phyloP scores from a whole-genome alignment of 35 echinoderm and acorn worm genomes.

The Acanthaster planci region DNA sequence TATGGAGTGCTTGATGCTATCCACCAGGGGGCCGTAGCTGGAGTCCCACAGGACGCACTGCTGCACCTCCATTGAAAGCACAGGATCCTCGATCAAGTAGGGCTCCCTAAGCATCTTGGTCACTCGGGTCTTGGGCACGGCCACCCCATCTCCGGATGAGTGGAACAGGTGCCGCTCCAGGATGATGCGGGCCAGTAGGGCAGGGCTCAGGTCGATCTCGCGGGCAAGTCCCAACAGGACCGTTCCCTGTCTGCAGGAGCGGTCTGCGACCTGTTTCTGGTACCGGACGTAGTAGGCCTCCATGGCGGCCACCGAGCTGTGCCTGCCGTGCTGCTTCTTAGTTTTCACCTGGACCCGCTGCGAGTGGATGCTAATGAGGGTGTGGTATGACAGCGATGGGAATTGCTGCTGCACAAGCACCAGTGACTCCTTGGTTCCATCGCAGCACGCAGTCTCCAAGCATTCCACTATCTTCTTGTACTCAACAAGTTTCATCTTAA shows the following conservation, averaged over 20 bases:
- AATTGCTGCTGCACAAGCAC: slow-evolving; percentile 5
- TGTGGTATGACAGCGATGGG: slow-evolving; percentile 6
- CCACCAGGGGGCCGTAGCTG: slow-evolving; percentile 96
- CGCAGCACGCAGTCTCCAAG: slow-evolving; percentile 20
- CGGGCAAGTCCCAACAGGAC: not conserved
- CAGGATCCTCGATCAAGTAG: slow-evolving; percentile 71
- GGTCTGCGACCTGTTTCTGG: not conserved
- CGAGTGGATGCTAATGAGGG: not conserved
- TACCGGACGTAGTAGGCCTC: not conserved
- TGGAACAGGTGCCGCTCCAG: slow-evolving; percentile 22
- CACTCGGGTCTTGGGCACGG: slow-evolving; percentile 58
- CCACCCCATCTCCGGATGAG: not conserved
- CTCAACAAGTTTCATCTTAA: slow-evolving; percentile 22
- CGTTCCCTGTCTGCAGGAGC: not conserved
- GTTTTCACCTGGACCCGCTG: slow-evolving; percentile 10
- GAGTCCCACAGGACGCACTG: slow-evolving; percentile 84
- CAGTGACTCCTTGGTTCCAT: slow-evolving; percentile 47
- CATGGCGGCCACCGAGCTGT: not conserved
- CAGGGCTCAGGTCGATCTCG: slow-evolving; percentile 24
- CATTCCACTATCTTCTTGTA: slow-evolving; percentile 43
- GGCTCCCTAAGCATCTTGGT: slow-evolving; percentile 73
- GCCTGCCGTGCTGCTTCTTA: not conserved
- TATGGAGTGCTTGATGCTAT: slow-evolving; percentile 90
- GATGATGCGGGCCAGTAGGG: slow-evolving; percentile 30
- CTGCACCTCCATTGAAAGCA: slow-evolving; percentile 68